These are phyloP conservation scores for Pristionchus fissidentatus DNA, from an alignment of 2,888 invertebrate species.

Conservation along the genomic window DNA sequence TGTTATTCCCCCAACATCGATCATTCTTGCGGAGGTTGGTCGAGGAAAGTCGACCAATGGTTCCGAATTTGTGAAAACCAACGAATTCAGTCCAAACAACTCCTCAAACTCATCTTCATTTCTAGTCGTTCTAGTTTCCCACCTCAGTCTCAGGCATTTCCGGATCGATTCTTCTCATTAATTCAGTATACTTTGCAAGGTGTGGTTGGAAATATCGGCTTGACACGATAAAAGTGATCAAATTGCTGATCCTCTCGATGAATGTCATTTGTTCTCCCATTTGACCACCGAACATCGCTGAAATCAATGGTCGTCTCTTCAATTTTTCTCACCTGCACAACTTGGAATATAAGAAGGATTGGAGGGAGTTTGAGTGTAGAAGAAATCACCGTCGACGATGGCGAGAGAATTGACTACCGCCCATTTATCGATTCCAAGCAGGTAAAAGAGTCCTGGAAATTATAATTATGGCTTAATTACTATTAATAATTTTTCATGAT, in stretches of 20 bases:
- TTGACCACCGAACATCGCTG: conserved; percentile 3
- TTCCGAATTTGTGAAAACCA: conserved; percentile 3
- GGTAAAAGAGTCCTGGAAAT: not conserved
- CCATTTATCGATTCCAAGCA: conserved; percentile 9
- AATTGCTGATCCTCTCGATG: not conserved
- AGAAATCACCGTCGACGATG: not conserved
- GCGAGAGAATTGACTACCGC: not conserved
- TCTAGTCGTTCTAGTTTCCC: not conserved
- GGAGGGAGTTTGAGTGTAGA: not conserved
- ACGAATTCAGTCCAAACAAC: not conserved
- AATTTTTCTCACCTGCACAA: not conserved
- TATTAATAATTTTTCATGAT: not conserved
- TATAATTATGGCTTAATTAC: not conserved
- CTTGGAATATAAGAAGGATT: conserved; percentile 6
- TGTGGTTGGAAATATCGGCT: not conserved
- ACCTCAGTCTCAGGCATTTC: conserved; percentile 3
- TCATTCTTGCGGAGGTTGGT: not conserved
- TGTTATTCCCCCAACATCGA: not conserved
- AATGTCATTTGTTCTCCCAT: conserved; percentile 16
- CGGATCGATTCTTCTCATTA: not conserved
- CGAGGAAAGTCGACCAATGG: conserved; percentile 4
- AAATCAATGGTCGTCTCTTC: not conserved
- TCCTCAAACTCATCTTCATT: not conserved
- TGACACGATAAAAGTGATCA: not conserved
- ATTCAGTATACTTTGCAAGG: not conserved